Percentiles rank a stretch among this genome's conserved stretches.
Evolutionary conservation across 1,140 invertebrate species (phyloP).

Genomic region (Tetragonula clypearis): DNA sequence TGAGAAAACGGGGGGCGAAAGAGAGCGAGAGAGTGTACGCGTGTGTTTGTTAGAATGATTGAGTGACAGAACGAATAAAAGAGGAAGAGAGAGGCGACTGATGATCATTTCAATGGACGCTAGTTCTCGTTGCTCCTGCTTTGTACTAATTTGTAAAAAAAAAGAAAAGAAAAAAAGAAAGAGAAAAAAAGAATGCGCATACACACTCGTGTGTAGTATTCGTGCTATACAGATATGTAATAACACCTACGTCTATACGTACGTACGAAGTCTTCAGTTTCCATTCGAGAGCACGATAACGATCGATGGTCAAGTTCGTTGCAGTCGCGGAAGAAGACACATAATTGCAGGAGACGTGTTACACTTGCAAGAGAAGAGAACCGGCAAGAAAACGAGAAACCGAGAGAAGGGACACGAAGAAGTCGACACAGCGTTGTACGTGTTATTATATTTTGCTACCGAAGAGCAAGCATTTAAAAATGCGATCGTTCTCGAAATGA

Average conservation of each 20-base stretch:
- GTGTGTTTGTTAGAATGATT: neutral
- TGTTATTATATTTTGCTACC: constrained; percentile 35
- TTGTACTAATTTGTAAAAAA: neutral
- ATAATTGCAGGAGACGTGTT: neutral
- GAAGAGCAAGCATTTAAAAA: neutral
- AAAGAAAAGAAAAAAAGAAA: neutral
- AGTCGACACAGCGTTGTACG: neutral
- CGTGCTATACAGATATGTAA: neutral
- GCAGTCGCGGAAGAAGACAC: neutral
- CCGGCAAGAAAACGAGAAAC: neutral
- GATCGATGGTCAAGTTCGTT: constrained; percentile 3
- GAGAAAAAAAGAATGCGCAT: neutral
- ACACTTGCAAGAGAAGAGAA: neutral
- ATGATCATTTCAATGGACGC: neutral
- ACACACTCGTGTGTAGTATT: too few species aligned
- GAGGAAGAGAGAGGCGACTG: neutral
- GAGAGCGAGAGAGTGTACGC: neutral
- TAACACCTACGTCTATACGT: neutral
- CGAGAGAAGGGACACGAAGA: neutral
- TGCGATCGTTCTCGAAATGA: neutral
- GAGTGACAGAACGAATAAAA: neutral
- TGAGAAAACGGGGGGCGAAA: neutral
- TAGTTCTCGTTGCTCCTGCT: constrained; percentile 1
- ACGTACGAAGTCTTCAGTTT: neutral
- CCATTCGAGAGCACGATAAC: constrained; percentile 11